A percentile compares a stretch with the other conserved stretches of the same genome.
phyloP scores from a whole-genome alignment of 2,888 invertebrate genomes.

The Pristionchus japonicus region DNA sequence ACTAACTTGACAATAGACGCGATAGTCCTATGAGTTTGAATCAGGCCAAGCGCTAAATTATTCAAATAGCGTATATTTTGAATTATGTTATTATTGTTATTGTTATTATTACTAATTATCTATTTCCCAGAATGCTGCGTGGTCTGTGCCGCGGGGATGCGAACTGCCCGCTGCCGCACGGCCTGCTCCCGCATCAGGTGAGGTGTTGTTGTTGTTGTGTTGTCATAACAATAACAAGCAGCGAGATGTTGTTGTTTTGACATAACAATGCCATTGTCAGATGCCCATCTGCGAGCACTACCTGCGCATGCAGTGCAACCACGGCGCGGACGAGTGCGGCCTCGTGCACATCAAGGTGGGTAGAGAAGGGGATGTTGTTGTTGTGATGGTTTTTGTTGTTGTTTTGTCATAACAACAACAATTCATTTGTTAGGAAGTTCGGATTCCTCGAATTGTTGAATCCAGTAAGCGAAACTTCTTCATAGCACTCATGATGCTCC shows the following conservation, averaged over 20 bases:
- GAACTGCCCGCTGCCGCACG: background rate
- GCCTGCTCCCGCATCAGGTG: constrained; percentile 2
- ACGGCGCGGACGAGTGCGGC: constrained; percentile 15
- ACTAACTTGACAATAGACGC: background rate
- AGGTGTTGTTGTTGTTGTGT: background rate
- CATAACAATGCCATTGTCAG: constrained; percentile 52
- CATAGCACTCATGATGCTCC: no score
- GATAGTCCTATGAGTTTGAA: background rate
- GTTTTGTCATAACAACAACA: no score
- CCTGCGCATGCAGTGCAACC: constrained; percentile 53
- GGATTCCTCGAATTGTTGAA: no score
- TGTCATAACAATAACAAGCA: background rate
- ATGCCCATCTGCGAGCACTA: constrained; percentile 61
- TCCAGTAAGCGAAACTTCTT: no score
- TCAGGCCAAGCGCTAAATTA: background rate
- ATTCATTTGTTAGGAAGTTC: no score
- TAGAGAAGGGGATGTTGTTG: background rate
- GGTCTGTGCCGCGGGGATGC: constrained; percentile 42
- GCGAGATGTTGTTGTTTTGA: background rate
- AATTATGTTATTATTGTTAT: background rate
- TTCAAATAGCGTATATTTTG: background rate
- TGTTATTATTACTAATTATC: background rate
- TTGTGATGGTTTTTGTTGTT: background rate
- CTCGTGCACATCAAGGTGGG: constrained; percentile 44
- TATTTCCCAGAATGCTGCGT: constrained; percentile 10